phyloP scores from a whole-genome alignment of 2,888 invertebrate species.

The Chloroclystis v-ata region DNA sequence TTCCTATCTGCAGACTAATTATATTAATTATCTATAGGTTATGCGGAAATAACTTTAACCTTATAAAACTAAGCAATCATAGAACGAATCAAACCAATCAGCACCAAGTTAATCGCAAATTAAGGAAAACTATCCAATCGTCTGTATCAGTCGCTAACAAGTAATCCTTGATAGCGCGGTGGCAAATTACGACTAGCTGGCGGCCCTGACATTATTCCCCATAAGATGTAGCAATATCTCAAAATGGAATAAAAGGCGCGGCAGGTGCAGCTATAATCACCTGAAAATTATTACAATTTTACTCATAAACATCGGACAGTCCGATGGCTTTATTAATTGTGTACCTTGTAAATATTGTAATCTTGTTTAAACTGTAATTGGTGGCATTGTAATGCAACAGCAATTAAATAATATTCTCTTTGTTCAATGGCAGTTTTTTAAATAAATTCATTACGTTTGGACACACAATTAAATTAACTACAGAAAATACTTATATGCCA shows the following conservation, averaged over 20 bases:
- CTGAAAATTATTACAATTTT: constrained; percentile 7
- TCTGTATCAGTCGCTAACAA: neutral
- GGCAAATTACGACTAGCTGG: constrained; percentile 19
- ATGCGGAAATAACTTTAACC: no score
- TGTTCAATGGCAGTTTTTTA: neutral
- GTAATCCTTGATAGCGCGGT: constrained; percentile 9
- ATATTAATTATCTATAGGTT: no score
- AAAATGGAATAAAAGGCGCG: constrained; percentile 8
- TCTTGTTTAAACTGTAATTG: neutral
- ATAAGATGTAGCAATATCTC: neutral
- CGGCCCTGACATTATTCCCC: constrained; percentile 23
- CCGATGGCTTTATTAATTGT: constrained; percentile 2
- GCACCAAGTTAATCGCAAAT: neutral
- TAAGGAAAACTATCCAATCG: constrained; percentile 7
- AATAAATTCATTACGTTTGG: no score
- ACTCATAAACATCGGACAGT: neutral
- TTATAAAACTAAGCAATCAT: no score
- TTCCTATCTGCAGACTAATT: no score
- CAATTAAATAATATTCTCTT: neutral
- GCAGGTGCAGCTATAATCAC: constrained; percentile 1
- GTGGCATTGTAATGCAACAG: neutral
- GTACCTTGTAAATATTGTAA: neutral
- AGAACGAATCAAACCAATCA: no score
- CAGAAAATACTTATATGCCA: no score
- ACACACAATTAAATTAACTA: no score